Evolutionary conservation across 2,113 vertebrate species (phyloP), one percentile per base, ranked within the genome.

Genomic region (Calyptomena viridis): DNA sequence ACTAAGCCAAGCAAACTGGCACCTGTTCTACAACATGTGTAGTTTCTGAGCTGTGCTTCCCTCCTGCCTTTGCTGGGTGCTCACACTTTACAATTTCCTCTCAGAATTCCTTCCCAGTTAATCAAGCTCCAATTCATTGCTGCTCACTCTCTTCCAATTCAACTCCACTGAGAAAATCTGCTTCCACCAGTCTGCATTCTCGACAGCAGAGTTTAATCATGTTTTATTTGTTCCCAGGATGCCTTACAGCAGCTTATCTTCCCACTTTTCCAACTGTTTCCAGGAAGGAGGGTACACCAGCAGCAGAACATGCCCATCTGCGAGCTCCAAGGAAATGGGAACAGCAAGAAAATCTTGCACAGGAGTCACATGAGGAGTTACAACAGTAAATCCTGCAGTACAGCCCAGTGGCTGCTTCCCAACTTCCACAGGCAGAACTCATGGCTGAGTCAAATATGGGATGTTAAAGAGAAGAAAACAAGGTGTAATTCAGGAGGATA

Each of bases 301-400:
- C 68, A 74, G 68, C 63, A 97, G 75, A 83, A 95, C 50, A 59
- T 37, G 79, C 59, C 88, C 90, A 84, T 93, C 90, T 92, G 92
- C 0, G 28, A 77, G 76, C 55, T 87, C 63, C 62, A 50, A 47
- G 78, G 68, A 71, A 78, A 59, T 10, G 24, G 64, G 47, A 95
- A 40, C 82, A 63, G 12, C 80, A 91, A 95, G 91, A 94, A 93
- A 90, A 93, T 59, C 87, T 73, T 80, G 55, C 46, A 47, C 72
- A 77, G 73, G 19, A 77, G 30, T 79, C 92, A 83, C 75, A 69
- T 66, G 92, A 44, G 11, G 75, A 49, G 49, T 24, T 86, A 82
- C 72, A 84, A 33, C 83, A 81, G 50, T 14, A 47, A 90, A 55
- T 23, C 10, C 78, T 76, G 74, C 87, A 80, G 53, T 6, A 40